Evolutionary conservation across 2,113 vertebrate species (phyloP).

Genomic region (Amazona vittata): DNA sequence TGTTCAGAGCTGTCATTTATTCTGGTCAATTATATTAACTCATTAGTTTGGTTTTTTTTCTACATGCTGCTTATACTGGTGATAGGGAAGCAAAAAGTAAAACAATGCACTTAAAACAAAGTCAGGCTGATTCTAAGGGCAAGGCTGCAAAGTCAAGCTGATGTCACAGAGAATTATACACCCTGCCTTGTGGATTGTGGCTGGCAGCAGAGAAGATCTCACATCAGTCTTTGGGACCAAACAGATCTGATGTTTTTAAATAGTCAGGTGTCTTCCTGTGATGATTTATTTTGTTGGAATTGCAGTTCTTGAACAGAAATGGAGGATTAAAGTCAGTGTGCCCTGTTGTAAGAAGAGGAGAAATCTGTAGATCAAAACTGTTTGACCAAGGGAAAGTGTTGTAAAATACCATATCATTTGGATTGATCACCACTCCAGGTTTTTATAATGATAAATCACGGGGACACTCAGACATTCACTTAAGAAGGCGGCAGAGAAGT

Average conservation of each 20-base stretch:
- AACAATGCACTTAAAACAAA: not conserved
- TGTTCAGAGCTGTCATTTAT: not conserved
- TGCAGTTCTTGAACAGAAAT: not conserved
- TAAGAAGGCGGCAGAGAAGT: not conserved
- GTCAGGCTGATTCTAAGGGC: not conserved
- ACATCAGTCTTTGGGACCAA: not conserved
- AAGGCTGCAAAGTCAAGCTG: not conserved
- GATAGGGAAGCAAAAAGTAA: not conserved
- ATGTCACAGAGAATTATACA: not conserved
- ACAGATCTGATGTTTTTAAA: not conserved
- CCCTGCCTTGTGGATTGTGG: not conserved
- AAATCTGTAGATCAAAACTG: not conserved
- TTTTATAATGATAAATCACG: not conserved
- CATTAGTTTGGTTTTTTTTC: not conserved
- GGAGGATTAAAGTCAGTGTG: not conserved
- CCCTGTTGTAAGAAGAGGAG: not conserved
- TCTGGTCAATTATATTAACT: not conserved
- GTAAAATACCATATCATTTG: not conserved
- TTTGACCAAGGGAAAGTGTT: not conserved
- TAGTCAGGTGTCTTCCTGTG: not conserved
- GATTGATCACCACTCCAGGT: not conserved
- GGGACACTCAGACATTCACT: not conserved
- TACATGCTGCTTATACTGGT: not conserved
- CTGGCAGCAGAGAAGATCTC: accelerated
- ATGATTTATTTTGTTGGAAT: not conserved